Evolutionary conservation across 2,113 vertebrate genomes (phyloP).

Genomic region (Pachyramphus minor): DNA sequence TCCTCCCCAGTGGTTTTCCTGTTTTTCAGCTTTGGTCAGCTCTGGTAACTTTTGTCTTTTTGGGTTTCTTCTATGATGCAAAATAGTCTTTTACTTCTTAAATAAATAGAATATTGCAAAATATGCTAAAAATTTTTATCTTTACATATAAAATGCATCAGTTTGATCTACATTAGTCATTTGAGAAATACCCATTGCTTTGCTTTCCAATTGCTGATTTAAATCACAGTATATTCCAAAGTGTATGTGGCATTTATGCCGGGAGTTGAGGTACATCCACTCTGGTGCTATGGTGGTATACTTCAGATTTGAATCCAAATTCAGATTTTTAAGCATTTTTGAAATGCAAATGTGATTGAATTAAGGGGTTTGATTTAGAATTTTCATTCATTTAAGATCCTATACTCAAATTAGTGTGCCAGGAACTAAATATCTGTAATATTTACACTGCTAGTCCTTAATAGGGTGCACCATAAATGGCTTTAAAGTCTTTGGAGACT

Average conservation of each 20-base stretch:
- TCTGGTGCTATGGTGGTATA: background rate
- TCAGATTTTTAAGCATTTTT: background rate
- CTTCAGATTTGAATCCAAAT: background rate
- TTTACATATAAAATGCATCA: background rate
- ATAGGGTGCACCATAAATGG: background rate
- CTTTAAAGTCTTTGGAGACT: background rate
- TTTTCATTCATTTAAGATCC: background rate
- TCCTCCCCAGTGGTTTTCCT: slow-evolving; percentile 28
- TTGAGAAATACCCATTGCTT: background rate
- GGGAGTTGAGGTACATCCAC: background rate
- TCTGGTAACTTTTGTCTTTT: slow-evolving; percentile 27
- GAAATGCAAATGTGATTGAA: background rate
- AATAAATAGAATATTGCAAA: slow-evolving; percentile 28
- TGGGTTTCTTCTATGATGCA: slow-evolving; percentile 14
- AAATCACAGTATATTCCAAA: background rate
- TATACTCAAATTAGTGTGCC: background rate
- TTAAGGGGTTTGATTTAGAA: background rate
- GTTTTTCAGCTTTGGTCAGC: slow-evolving; percentile 41
- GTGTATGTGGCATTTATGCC: background rate
- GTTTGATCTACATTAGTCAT: background rate
- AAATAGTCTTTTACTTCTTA: background rate
- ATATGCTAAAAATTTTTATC: background rate
- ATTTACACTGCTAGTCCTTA: background rate
- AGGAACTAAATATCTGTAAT: background rate
- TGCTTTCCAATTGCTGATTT: background rate